phyloP scores from a whole-genome alignment of 2,888 invertebrate genomes.

The Drosophila merina region DNA sequence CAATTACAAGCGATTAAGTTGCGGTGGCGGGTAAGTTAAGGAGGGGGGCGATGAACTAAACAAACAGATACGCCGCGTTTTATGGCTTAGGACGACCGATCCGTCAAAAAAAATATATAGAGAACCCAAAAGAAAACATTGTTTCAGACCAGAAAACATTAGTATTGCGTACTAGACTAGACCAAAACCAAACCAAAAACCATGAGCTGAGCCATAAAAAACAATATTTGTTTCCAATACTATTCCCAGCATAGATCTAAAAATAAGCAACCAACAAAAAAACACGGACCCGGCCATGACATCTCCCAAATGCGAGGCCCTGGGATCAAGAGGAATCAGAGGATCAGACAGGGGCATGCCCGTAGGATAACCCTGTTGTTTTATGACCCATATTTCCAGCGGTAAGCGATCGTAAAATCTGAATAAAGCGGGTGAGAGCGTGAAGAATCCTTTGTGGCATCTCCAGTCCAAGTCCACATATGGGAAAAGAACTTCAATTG shows the following conservation, averaged over 20 bases:
- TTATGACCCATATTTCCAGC: slow-evolving; percentile 75
- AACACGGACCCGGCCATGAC: slow-evolving; percentile 28
- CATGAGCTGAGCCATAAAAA: slow-evolving; percentile 53
- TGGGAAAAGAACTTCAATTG: slow-evolving; percentile 64
- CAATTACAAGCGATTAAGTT: slow-evolving; percentile 60
- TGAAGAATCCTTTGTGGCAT: slow-evolving; percentile 72
- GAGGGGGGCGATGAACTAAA: slow-evolving; percentile 51
- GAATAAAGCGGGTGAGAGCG: slow-evolving; percentile 62
- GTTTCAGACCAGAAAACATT: slow-evolving; percentile 63
- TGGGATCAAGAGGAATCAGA: slow-evolving; percentile 7
- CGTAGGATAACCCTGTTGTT: slow-evolving; percentile 78
- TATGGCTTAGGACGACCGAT: slow-evolving; percentile 71
- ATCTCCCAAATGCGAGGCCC: neutral
- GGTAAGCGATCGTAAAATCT: slow-evolving; percentile 77
- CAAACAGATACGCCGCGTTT: slow-evolving; percentile 65
- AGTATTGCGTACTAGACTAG: slow-evolving; percentile 43
- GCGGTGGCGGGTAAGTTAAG: slow-evolving; percentile 42
- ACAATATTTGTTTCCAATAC: slow-evolving; percentile 79
- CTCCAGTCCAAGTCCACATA: slow-evolving; percentile 34
- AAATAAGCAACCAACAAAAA: slow-evolving; percentile 61
- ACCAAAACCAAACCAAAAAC: slow-evolving; percentile 41
- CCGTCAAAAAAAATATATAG: slow-evolving; percentile 59
- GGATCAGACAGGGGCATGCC: slow-evolving; percentile 25
- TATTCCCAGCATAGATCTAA: slow-evolving; percentile 75
- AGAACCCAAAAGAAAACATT: slow-evolving; percentile 61